Evolutionary conservation across 2,113 vertebrate species (phyloP), one percentile per base, ranked within the genome.

Genomic region (Motacilla alba): DNA sequence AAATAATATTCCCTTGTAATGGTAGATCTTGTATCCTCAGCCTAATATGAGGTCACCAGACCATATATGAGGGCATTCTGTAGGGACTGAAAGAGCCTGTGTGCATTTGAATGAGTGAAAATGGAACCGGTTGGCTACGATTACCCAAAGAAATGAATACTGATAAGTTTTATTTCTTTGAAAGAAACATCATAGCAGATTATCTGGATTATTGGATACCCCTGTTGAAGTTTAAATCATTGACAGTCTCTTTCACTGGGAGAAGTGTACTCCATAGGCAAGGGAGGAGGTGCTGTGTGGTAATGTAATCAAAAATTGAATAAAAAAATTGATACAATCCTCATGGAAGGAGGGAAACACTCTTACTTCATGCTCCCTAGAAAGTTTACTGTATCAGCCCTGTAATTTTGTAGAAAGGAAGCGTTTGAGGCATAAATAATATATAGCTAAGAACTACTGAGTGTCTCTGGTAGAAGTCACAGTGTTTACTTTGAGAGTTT

Each of bases 391-490:
- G 0, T 75, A 28, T 59, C 15, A 52, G 30, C 11, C 8, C 27
- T 76, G 7, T 92, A 59, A 75, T 79, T 85, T 50, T 30, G 20
- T n/a, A 52, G n/a, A 44, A 11, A 37, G 52, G 31, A 59, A 82
- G 20, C 26, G 55, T 75, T 24, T 70, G 50, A 70, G 22, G 31
- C n/a, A 31, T 58, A 41, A 78, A 91, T 86, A 30, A 37, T n/a
- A 6, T 18, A 16, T 26, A 44, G 30, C 23, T 77, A 39, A 76
- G 53, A 87, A 50, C 17, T 41, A 30, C 7, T 27, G 39, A 85
- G 6, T 0, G 0, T 68, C 15, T 0, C 2, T 35, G 16, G 30
- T 64, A 37, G 43, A 85, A 92, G 30, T 46, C 55, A 28, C 15
- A 26, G 14, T 53, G 9, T 22, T 75, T 66, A 31, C 22, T 47